Evolutionary conservation across 2,797 vertebrate genomes (phyloP), one percentile per base, ranked within the genome.

Genomic region (Pantherophis alleghaniensis): DNA sequence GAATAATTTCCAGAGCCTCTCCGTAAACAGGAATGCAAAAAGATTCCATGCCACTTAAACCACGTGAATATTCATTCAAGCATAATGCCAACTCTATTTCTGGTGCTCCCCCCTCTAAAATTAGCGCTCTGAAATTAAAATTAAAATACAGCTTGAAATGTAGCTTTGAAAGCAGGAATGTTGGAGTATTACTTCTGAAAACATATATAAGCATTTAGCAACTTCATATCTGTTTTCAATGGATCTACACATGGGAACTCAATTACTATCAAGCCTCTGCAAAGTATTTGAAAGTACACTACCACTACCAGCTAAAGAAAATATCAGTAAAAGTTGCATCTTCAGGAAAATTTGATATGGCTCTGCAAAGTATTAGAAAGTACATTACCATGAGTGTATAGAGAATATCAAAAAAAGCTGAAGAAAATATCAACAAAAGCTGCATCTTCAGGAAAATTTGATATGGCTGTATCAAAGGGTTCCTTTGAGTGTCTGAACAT

Each of bases 101-200:
- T 0, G 99, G 99, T 90, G 99, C 98, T 0, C 99, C 99, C 0
- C 99, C 99, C 0, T 99, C 99, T 0, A 99, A 99, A 26, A 99
- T 99, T 96, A 99, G 96, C 94, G 98, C 99, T 96, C 99, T 99
- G 96, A 91, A 95, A 95, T 94, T 22, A 86, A 91, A 89, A 57
- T 89, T 1, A 57, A 57, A 57, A 1, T 24, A 60, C n/a, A 32
- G 22, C 47, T 32, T 91, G 28, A 87, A 66, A 87, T 56, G 18
- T 88, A 53, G 11, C 51, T 20, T 51, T 24, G 4, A 24, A 1
- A 91, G 37, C 26, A 22, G 32, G 32, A 22, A 6, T 42, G 16
- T 55, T 66, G 9, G 7, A 61, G 11, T 51, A 11, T 26, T 24
- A n/a, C 2, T 66, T 66, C 28, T 87, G 14, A 93, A 55, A 74